phyloP scores from a whole-genome alignment of 2,113 vertebrate species.

The Pteropus alecto region DNA sequence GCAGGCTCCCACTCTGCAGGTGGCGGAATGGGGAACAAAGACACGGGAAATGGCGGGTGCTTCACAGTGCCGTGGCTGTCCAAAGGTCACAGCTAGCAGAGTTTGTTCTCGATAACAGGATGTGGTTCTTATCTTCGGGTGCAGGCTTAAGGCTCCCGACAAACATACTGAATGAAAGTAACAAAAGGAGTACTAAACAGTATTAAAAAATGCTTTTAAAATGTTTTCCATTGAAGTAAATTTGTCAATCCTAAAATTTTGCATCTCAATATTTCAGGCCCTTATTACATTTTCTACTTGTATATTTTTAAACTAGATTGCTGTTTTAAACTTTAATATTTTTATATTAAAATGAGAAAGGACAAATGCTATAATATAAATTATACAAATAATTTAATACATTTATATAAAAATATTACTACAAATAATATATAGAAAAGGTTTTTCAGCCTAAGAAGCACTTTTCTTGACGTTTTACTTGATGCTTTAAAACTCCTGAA shows the following conservation, averaged over 20 bases:
- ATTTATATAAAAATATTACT: too few relatives aligned
- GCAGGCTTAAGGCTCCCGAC: too few relatives aligned
- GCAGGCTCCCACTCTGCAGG: too few relatives aligned
- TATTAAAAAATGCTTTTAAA: not conserved
- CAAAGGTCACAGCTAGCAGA: too few relatives aligned
- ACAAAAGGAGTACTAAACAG: not conserved
- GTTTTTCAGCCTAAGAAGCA: not conserved
- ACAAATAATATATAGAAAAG: not conserved
- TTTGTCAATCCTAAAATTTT: not conserved
- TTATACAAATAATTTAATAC: too few relatives aligned
- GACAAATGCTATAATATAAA: not conserved
- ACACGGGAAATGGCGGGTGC: too few relatives aligned
- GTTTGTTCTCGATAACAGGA: too few relatives aligned
- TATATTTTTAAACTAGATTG: slow-evolving; percentile 12
- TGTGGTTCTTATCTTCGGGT: too few relatives aligned
- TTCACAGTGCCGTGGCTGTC: too few relatives aligned
- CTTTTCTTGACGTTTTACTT: not conserved
- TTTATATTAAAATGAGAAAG: not conserved
- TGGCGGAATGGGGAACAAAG: too few relatives aligned
- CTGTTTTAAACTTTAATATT: not conserved
- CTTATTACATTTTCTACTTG: not conserved
- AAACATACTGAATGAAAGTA: not conserved
- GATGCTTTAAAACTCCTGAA: not conserved
- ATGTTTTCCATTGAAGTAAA: not conserved
- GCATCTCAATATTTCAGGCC: not conserved